These are phyloP conservation scores for Atta colombica DNA, from an alignment of 1,140 invertebrate genomes.

Conservation along the genomic window DNA sequence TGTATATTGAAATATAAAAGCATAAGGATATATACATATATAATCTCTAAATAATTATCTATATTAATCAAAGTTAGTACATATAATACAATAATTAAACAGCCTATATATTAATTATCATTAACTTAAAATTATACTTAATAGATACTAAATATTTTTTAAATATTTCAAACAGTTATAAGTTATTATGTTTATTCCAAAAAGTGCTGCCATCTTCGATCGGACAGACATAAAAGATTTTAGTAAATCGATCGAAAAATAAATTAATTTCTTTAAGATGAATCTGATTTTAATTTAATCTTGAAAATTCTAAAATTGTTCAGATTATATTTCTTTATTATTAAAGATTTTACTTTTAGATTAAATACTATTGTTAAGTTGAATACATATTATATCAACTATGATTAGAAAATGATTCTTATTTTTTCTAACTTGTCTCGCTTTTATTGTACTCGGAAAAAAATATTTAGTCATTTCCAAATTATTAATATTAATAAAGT, in stretches of 20 bases:
- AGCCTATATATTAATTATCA: not conserved
- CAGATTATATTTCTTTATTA: not conserved
- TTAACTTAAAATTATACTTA: not conserved
- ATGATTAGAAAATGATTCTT: not conserved
- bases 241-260: not conserved
- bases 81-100: not conserved
- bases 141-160: not conserved
- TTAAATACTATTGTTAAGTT: not conserved
- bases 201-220: conserved; percentile 21
- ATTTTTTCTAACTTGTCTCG: not conserved
- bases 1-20: not conserved
- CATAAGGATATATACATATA: no score
- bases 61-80: not conserved
- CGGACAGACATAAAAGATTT: not conserved
- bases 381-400: not conserved
- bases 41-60: not conserved
- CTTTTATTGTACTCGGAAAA: not conserved
- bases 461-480: not conserved
- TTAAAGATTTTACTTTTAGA: not conserved
- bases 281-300: not conserved
- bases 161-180: not conserved
- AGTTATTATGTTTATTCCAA: not conserved
- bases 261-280: not conserved
- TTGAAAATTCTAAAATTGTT: not conserved
- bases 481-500: not conserved